Base-by-base conservation (phyloP, 2,888 invertebrate genomes). In the Linyphia triangularis region DNA sequence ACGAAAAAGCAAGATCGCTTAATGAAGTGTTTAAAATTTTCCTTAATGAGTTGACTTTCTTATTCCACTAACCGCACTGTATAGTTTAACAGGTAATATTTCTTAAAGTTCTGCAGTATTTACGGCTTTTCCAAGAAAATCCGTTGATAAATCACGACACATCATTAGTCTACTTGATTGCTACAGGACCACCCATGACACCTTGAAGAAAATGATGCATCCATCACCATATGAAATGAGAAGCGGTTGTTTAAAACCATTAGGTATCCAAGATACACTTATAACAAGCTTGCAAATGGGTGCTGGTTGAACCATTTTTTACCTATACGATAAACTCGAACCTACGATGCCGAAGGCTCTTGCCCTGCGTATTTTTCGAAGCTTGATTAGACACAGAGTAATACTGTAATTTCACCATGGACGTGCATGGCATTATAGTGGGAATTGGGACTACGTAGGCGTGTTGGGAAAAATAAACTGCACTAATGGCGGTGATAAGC, bases 191-290 rank as follows among this genome's bases (percentile, higher is more conserved):
- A 77, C 77, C 77, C 77, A 63, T 63, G 40, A 63, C 63, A 63
- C 61, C 40, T 77, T 28, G 26, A 40, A 33, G 61, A 75, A 40
- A 59, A 61, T 63, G 43, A 37, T 24, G 40, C 40, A 65, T 77
- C 9, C 26, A 77, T 77, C 77, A 77, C 40, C 37, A 63, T 40
- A 77, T 26, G n/a, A 77, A 77, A 77, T 77, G 63, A 77, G 40
- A 70, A 43, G 43, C 33, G 28, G 40, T 63, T 13, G 30, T 77
- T 77, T 37, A 33, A 77, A 63, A 77, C 40, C 63, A 77, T 77
- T 77, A 77, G 33, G 61, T 19, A 59, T 73, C 63, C 24, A 37
- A 77, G 37, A 63, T 77, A 40, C 24, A 16, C 33, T 59, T 26
- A 19, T 63, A 37, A 69, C 33, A 69, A 9, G 19, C 37, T 37